Evolutionary conservation across 2,888 invertebrate genomes (phyloP).

Genomic region (Acleris laterana): DNA sequence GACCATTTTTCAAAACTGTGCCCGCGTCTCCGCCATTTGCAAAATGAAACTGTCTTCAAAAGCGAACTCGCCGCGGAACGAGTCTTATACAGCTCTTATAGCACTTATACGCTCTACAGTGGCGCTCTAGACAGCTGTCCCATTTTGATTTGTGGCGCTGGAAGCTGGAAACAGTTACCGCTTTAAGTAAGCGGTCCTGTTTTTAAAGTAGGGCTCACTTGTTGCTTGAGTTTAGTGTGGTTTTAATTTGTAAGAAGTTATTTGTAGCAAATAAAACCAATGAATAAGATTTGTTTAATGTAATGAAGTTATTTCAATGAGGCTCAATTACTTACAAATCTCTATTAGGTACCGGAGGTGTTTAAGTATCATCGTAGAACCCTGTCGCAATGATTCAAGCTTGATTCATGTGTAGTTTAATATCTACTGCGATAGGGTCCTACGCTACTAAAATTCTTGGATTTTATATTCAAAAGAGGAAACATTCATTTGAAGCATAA

Average conservation of each 20-base stretch:
- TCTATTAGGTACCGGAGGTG: too few species aligned
- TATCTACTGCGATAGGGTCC: too few species aligned
- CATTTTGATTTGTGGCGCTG: constrained; percentile 30
- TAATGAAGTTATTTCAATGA: too few species aligned
- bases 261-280: not conserved
- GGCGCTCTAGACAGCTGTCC: not conserved
- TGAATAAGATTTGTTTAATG: too few species aligned
- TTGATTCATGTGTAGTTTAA: too few species aligned
- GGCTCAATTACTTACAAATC: too few species aligned
- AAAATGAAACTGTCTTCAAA: constrained; percentile 28
- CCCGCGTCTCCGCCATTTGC: constrained; percentile 27
- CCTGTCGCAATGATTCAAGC: too few species aligned
- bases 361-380: too few species aligned
- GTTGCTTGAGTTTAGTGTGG: constrained; percentile 9
- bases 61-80: constrained; percentile 2
- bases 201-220: constrained; percentile 25
- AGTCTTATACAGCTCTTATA: constrained; percentile 10
- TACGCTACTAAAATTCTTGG: too few species aligned
- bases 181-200: constrained; percentile 16
- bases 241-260: not conserved
- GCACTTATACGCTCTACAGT: not conserved
- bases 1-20: constrained; percentile 27
- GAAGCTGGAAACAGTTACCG: constrained; percentile 14
- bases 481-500: not conserved
- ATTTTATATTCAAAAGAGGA: not conserved